Conservation (phyloP, 2,113 vertebrate genomes). For the Mugil cephalus region DNA sequence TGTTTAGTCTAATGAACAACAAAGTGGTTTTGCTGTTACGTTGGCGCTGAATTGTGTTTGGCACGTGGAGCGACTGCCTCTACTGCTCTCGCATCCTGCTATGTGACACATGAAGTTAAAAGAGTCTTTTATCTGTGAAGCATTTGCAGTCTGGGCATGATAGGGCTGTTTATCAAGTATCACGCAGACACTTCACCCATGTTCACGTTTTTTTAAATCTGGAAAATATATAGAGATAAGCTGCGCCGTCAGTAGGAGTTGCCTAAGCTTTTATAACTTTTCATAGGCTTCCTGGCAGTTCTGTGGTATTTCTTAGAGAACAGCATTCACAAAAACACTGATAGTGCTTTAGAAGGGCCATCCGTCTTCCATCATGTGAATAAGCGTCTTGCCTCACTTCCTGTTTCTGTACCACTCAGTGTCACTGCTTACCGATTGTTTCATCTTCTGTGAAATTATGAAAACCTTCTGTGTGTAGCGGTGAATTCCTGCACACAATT, state of each 20-base stretch:
- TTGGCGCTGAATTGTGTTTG: conserved; percentile 29
- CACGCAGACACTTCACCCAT: not conserved
- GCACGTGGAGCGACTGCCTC: conserved; percentile 23
- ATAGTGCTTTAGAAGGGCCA: no score
- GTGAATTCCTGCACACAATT: no score
- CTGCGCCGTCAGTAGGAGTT: not conserved
- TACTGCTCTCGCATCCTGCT: conserved; percentile 24
- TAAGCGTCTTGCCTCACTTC: no score
- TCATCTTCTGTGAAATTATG: no score
- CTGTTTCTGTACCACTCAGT: no score
- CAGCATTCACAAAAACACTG: no score
- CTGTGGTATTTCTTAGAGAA: no score
- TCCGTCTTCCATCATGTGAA: no score
- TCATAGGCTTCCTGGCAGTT: no score
- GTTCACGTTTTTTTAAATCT: not conserved
- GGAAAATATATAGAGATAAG: not conserved
- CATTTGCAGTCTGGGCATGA: not conserved
- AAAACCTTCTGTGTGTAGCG: no score
- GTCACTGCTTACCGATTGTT: no score
- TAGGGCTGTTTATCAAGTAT: conserved; percentile 1
- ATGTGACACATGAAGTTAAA: conserved; percentile 19
- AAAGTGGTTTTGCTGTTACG: not conserved
- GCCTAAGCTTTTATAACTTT: not conserved
- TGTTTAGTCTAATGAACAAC: conserved; percentile 16
- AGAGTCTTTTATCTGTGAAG: conserved; percentile 32